Base-by-base conservation (phyloP, 2,888 invertebrate species). In the Torymus texanus region DNA sequence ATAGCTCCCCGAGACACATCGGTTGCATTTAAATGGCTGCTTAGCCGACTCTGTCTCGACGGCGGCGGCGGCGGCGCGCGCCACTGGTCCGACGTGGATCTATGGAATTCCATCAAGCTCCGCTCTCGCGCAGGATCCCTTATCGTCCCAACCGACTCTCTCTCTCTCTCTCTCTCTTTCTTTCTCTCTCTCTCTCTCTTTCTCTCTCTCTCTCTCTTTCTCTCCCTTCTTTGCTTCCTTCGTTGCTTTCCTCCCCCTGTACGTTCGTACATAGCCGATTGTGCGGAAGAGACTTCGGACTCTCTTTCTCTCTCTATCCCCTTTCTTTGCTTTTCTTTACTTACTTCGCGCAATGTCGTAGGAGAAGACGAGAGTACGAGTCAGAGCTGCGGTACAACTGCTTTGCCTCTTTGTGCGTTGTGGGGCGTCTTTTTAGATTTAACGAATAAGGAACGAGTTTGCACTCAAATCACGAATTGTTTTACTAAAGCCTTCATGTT, bases 1-100 rank as follows among this genome's bases (percentile, higher is more conserved):
- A 90, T 90, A 89, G 90, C 89, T 89, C 90, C 90, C 90, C 87
- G 89, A 90, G 90, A 90, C 90, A 90, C 90, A 90, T 90, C 90
- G 90, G 90, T 90, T 90, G 90, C 90, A 90, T 90, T 90, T 90
- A 90, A 90, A 90, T 90, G 89, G 90, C 90, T 90, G 89, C 90
- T 90, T 90, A 90, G 89, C 90, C 87, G 88, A 89, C 88, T 90
- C 89, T 90, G 90, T 89, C 90, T 89, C 90, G 90, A 87, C 88
- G 88, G 86, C 87, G 88, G 88, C 88, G 41, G 41, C 29, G 4
- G 29, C 29, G 8, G 88, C 88, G 87, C 55, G 56, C 58, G 41
- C 41, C 41, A 41, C 61, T 53, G 29, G 29, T 61, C 86, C 87
- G 90, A 90, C 90, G 88, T 89, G 87, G 90, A 90, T 90, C 90